These are phyloP conservation scores for Atractosteus spatula DNA, from an alignment of 2,113 vertebrate genomes.

Conservation along the genomic window DNA sequence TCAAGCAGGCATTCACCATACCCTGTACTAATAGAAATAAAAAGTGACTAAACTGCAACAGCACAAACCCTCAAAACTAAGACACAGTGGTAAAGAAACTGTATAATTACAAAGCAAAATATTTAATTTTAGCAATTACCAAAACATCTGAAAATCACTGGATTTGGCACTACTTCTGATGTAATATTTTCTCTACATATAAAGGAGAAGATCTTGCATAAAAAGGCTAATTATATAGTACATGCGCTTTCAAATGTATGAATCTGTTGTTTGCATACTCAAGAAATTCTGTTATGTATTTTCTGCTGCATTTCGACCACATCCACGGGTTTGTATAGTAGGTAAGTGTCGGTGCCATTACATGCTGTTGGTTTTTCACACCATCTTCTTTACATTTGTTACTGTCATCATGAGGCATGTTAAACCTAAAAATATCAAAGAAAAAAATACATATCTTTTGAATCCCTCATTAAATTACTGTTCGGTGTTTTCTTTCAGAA, in stretches of 20 bases:
- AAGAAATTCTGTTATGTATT: slow-evolving; percentile 97
- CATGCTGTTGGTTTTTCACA: slow-evolving; percentile 88
- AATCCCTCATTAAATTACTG: too few species aligned
- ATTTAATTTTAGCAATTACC: too few species aligned
- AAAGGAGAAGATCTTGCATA: too few species aligned
- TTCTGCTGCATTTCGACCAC: slow-evolving; percentile 98
- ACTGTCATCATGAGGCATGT: slow-evolving; percentile 98
- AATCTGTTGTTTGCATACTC: slow-evolving; percentile 76
- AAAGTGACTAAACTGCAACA: slow-evolving; percentile 61
- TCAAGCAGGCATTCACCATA: slow-evolving; percentile 96
- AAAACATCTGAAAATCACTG: too few species aligned
- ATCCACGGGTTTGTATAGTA: slow-evolving; percentile 98
- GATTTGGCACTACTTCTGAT: too few species aligned
- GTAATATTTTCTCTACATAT: too few species aligned
- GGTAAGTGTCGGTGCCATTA: slow-evolving; percentile 95
- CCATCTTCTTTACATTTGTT: slow-evolving; percentile 95
- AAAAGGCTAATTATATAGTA: too few species aligned
- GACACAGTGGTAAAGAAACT: not conserved
- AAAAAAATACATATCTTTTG: not conserved
- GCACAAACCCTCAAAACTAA: slow-evolving; percentile 23
- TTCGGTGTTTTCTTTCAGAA: too few species aligned
- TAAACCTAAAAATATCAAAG: slow-evolving; percentile 72
- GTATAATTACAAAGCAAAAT: too few species aligned
- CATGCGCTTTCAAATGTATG: too few species aligned
- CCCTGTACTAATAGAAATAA: slow-evolving; percentile 85